Base-by-base conservation (phyloP, 2,797 vertebrate genomes). In the Trichosurus vulpecula region DNA sequence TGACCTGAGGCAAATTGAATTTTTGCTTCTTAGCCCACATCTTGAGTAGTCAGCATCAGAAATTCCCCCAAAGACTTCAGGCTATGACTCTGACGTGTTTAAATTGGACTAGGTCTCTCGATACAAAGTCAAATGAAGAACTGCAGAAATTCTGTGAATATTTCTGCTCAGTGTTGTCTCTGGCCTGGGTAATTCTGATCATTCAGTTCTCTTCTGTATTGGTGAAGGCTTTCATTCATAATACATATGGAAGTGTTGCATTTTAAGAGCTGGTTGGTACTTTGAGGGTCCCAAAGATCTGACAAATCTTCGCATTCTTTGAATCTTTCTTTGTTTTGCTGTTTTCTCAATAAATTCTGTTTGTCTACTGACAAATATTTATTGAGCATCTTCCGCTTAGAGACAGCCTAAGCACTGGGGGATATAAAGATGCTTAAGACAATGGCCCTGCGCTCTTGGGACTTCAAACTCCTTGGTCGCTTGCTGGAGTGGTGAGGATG, bases 1-100 rank as follows among this genome's bases (percentile, higher is more conserved):
- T 92, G 91, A 96, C 61, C 95, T 52, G 29, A 95, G 93, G 97
- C 95, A 1, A 97, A 96, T 27, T 81, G 92, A 66, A 66, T 66
- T 66, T 95, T 97, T 96, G 92, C 16, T 53, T 87, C 41, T 22
- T 87, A 47, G 22, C 41, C 25, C 41, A 16, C 41, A 22, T 87
- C 41, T 47, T 87, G 41, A 87, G 74, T 87, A 47, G 41, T 47
- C 74, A 87, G 41, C 74, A 25, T 87, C 22, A 51, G 74, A 51
- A 87, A 51, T 87, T 22, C 41, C 74, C 74, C 74, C 74, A 87
- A 87, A 87, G 74, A 87, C 22, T 47, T 87, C 22, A 47, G 41
- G 41, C 74, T 87, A 11, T 47, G 41, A 87, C 74, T 87, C 41
- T 27, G 41, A 47, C 22, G 27, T 47, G 0, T 47, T 47, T 25